Evolutionary conservation across 2,113 vertebrate species (phyloP).

Genomic region (Podarcis cretensis): DNA sequence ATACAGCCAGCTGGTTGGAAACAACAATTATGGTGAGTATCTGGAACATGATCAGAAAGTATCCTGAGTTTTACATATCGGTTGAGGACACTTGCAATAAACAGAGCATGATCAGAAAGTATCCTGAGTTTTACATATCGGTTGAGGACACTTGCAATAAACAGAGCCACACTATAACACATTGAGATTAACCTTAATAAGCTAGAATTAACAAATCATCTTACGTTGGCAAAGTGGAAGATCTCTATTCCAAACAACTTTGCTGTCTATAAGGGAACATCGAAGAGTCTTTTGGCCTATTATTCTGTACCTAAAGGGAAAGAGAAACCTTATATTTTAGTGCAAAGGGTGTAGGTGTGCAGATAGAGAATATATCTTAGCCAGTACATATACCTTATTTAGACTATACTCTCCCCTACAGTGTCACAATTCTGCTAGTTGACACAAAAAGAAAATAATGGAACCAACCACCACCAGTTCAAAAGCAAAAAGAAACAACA

Average conservation of each 20-base stretch:
- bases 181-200: not conserved
- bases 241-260: rapidly evolving
- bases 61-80: not conserved
- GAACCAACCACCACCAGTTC: not conserved
- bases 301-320: conserved; percentile 37
- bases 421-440: not conserved
- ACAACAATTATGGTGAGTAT: not conserved
- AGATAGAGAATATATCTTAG: not conserved
- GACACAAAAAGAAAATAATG: not conserved
- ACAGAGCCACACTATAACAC: rapidly evolving
- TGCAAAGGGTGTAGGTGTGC: too few species aligned
- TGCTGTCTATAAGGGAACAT: rapidly evolving
- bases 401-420: not conserved
- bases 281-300: rapidly evolving
- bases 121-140: not conserved
- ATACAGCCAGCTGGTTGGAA: not conserved
- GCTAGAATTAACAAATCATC: not conserved
- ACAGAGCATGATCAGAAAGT: not conserved
- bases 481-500: not conserved
- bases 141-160: not conserved
- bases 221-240: conserved; percentile 34
- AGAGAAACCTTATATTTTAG: not conserved
- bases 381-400: not conserved
- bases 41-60: too few species aligned
- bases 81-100: not conserved